Evolutionary conservation across 2,113 vertebrate species (phyloP).

Genomic region (Colinus virginianus): DNA sequence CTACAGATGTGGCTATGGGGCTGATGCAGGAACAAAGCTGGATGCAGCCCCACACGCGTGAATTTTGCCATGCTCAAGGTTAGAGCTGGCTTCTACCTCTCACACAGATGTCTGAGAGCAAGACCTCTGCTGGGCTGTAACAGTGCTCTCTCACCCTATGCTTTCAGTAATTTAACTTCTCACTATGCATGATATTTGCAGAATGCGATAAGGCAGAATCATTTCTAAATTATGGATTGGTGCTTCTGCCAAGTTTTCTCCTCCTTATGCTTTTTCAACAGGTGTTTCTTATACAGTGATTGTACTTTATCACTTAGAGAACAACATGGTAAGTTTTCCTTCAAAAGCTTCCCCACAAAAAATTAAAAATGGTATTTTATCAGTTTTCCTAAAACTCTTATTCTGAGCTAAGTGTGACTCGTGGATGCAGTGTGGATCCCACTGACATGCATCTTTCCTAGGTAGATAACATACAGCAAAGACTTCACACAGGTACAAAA

Average conservation of each 20-base stretch:
- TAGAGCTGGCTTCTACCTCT: not conserved
- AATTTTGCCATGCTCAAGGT: fast-evolving
- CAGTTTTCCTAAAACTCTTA: conserved; percentile 55
- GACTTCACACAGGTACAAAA: not conserved
- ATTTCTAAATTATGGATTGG: conserved; percentile 25
- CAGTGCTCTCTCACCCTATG: not conserved
- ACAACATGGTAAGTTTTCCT: conserved; percentile 1
- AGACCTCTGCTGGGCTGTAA: not conserved
- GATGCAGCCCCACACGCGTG: not conserved
- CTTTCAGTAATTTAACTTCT: conserved; percentile 24
- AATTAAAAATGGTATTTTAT: conserved; percentile 53
- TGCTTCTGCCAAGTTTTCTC: conserved; percentile 37
- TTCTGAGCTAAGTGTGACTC: conserved; percentile 31
- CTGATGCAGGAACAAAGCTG: not conserved
- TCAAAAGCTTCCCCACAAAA: conserved; percentile 24
- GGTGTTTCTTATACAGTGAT: not conserved
- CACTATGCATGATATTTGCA: not conserved
- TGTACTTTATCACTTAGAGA: conserved; percentile 26
- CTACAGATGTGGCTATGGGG: fast-evolving
- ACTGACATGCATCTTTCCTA: conserved; percentile 50
- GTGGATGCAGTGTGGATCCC: conserved; percentile 33
- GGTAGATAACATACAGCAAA: not conserved
- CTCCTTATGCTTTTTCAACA: conserved; percentile 3
- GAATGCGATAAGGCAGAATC: not conserved
- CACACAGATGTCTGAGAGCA: not conserved